Percentiles rank a stretch among this genome's conserved stretches.
These are phyloP conservation scores for Ectobius pallidus DNA, from an alignment of 2,888 invertebrate genomes.

Conservation along the genomic window DNA sequence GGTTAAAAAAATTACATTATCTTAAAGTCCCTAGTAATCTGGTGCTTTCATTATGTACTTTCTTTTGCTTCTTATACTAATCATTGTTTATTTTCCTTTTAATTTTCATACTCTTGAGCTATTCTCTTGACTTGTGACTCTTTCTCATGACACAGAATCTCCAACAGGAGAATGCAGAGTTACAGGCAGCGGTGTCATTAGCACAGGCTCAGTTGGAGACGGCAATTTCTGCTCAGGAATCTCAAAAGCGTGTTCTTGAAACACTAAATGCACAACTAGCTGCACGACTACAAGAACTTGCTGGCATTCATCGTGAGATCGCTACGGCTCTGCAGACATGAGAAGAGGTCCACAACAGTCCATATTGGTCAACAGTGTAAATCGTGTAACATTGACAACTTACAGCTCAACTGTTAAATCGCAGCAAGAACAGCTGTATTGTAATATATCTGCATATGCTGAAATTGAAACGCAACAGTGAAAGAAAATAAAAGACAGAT, in stretches of 20 bases:
- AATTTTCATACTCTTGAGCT: too few species aligned
- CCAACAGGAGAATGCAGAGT: conserved; percentile 69
- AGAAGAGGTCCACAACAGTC: conserved; percentile 47
- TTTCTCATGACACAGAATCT: conserved; percentile 58
- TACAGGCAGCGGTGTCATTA: conserved; percentile 71
- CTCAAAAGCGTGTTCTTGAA: conserved; percentile 79
- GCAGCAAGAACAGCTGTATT: neutral
- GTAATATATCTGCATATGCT: neutral
- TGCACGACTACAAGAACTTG: conserved; percentile 77
- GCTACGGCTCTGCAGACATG: conserved; percentile 80
- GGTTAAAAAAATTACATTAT: too few species aligned
- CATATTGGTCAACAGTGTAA: conserved; percentile 40
- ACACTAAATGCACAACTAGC: conserved; percentile 85
- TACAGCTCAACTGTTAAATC: conserved; percentile 20
- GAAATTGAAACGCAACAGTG: neutral
- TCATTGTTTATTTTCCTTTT: too few species aligned
- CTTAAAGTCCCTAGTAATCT: too few species aligned
- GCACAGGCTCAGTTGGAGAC: conserved; percentile 82
- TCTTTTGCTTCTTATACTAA: too few species aligned
- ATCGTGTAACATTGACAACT: too few species aligned
- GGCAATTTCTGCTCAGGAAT: conserved; percentile 79
- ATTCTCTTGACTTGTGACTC: too few species aligned
- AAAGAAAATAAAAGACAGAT: neutral
- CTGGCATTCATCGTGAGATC: conserved; percentile 82
- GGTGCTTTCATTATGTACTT: too few species aligned